A percentile compares a stretch with the other conserved stretches of the same genome.
These are phyloP conservation scores for Drosophila rhopaloa DNA, from an alignment of 1,140 invertebrate genomes.

Conservation along the genomic window DNA sequence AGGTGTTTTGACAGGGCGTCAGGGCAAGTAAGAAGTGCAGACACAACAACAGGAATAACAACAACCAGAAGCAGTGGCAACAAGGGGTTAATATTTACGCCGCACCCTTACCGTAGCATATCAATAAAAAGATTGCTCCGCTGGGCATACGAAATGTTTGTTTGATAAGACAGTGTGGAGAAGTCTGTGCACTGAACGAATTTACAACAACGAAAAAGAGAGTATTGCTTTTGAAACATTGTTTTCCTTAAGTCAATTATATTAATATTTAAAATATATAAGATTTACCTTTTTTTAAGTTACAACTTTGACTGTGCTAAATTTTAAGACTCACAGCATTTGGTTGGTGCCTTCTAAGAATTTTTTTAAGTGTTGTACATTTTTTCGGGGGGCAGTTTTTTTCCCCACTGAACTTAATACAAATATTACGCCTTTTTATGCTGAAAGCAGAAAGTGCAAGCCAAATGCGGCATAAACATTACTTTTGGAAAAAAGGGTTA, in stretches of 20 bases:
- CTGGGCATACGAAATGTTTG: slow-evolving; percentile 66
- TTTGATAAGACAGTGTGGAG: slow-evolving; percentile 47
- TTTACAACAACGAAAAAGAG: not conserved
- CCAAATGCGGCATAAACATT: slow-evolving; percentile 69
- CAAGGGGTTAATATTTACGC: slow-evolving; percentile 59
- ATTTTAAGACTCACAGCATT: not conserved
- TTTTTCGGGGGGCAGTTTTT: not conserved
- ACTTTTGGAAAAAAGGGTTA: slow-evolving; percentile 52
- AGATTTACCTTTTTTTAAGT: no score
- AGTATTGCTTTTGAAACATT: no score
- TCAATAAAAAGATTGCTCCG: slow-evolving; percentile 78
- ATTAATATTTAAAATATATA: no score
- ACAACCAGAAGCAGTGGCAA: slow-evolving; percentile 21
- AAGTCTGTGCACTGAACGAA: slow-evolving; percentile 4
- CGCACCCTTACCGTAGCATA: slow-evolving; percentile 50
- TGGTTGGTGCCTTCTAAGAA: no score
- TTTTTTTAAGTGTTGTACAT: slow-evolving; percentile 1
- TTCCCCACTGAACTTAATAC: slow-evolving; percentile 37
- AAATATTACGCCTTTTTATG: slow-evolving; percentile 67
- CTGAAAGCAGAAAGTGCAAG: slow-evolving; percentile 59
- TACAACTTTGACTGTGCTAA: no score
- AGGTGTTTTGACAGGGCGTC: slow-evolving; percentile 72
- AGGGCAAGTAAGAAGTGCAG: slow-evolving; percentile 48
- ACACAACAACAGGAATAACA: slow-evolving; percentile 19
- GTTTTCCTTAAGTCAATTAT: no score